Percentiles rank a stretch among this genome's conserved stretches.
Conservation (phyloP, 1,140 invertebrate species). For the Drosophila quadrilineata region DNA sequence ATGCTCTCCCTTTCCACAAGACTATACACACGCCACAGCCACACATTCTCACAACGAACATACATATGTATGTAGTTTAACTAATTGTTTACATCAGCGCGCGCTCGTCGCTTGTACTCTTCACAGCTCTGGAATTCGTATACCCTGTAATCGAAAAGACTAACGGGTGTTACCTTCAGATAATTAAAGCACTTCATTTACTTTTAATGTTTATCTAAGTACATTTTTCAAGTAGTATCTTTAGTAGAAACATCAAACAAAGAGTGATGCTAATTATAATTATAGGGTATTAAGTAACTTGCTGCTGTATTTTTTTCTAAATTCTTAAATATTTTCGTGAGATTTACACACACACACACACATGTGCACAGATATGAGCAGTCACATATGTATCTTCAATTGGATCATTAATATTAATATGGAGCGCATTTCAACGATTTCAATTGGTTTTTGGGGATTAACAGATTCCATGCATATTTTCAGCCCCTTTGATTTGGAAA, state of each 20-base stretch:
- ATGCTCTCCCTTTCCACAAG: not conserved
- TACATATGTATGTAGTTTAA: not conserved
- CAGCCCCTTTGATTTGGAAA: constrained; percentile 29
- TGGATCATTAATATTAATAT: constrained; percentile 74
- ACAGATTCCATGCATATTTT: constrained; percentile 36
- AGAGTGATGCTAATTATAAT: no score
- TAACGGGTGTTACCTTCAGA: no score
- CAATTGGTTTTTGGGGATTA: constrained; percentile 45
- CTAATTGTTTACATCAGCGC: constrained; percentile 38
- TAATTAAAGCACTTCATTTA: no score
- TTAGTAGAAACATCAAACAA: no score
- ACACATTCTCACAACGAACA: no score
- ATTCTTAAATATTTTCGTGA: constrained; percentile 43
- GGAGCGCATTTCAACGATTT: constrained; percentile 57
- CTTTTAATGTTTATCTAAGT: no score
- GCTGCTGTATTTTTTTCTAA: no score
- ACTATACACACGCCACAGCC: no score
- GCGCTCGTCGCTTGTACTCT: constrained; percentile 5
- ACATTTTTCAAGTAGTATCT: no score
- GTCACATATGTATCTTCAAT: constrained; percentile 57
- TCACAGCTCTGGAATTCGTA: constrained; percentile 42
- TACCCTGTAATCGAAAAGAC: no score
- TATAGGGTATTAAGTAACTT: no score
- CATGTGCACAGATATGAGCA: not conserved
- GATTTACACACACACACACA: constrained; percentile 29